Conservation (phyloP, 2,888 invertebrate genomes). For the Sinopyrophorus schimmeli region DNA sequence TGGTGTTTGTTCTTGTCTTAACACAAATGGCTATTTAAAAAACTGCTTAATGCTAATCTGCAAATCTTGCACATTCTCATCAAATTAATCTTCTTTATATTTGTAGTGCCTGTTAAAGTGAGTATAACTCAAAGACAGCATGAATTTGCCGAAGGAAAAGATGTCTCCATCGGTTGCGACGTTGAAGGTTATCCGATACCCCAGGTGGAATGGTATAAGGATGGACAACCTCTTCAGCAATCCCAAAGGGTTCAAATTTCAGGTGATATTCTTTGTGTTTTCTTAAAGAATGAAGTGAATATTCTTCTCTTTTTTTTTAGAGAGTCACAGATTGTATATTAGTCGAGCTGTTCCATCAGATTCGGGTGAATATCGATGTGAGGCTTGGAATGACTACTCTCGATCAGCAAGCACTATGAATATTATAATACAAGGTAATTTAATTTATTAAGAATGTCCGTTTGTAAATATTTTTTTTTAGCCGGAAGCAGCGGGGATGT, state of each 20-base stretch:
- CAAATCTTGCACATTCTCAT: not conserved
- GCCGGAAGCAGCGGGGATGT: too few species aligned
- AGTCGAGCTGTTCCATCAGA: constrained; percentile 66
- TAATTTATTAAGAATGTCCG: too few species aligned
- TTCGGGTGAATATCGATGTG: constrained; percentile 81
- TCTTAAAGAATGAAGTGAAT: too few species aligned
- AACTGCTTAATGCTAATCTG: not conserved
- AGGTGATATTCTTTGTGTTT: constrained; percentile 55
- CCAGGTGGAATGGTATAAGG: constrained; percentile 80
- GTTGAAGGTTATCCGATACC: constrained; percentile 80
- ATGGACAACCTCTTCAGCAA: constrained; percentile 62
- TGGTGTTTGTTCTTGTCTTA: constrained; percentile 2
- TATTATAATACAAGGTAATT: constrained; percentile 75
- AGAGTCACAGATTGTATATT: constrained; percentile 72
- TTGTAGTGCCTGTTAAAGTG: constrained; percentile 67
- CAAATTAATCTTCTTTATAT: not conserved
- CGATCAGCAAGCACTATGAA: constrained; percentile 66
- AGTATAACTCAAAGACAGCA: constrained; percentile 63
- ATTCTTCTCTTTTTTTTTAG: constrained; percentile 50
- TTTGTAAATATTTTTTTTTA: constrained; percentile 48
- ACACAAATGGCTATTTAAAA: not conserved
- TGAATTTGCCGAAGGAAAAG: constrained; percentile 67
- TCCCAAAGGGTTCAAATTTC: constrained; percentile 66
- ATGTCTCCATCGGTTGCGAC: constrained; percentile 72
- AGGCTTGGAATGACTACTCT: constrained; percentile 76